phyloP scores from a whole-genome alignment of 2,888 invertebrate species.

The Drosophila anceps region DNA sequence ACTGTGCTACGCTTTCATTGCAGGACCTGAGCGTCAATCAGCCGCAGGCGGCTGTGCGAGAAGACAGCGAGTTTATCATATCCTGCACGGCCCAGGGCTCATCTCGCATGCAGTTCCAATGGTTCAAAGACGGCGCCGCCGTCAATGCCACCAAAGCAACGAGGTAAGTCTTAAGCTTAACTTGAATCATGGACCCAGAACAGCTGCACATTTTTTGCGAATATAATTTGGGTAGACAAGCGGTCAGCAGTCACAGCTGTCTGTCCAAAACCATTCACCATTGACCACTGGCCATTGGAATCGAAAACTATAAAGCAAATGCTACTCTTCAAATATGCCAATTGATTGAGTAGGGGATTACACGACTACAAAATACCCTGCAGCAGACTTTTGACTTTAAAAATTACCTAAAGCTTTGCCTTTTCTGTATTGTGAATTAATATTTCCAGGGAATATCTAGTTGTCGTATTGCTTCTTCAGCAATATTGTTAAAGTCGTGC shows the following conservation, averaged over 20 bases:
- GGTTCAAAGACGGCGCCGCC: constrained; percentile 92
- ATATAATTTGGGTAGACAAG: neutral
- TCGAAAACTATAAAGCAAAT: constrained; percentile 38
- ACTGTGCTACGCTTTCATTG: constrained; percentile 36
- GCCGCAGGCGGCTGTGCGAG: constrained; percentile 87
- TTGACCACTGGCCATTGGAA: constrained; percentile 13
- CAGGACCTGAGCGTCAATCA: constrained; percentile 87
- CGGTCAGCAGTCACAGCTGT: constrained; percentile 32
- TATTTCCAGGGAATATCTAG: constrained; percentile 17
- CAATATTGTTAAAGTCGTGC: constrained; percentile 39
- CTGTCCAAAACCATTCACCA: neutral
- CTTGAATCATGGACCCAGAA: neutral
- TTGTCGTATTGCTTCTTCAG: neutral
- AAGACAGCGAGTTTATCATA: constrained; percentile 91
- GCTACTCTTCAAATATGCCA: constrained; percentile 6
- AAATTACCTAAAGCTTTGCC: no score
- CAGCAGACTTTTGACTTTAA: neutral
- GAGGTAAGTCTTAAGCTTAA: constrained; percentile 86
- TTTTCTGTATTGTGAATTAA: no score
- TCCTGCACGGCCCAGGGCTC: constrained; percentile 93
- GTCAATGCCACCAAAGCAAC: constrained; percentile 91
- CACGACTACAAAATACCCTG: constrained; percentile 9
- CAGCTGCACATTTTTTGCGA: neutral
- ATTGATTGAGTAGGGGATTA: neutral
- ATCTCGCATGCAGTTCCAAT: constrained; percentile 90